Evolutionary conservation across 2,797 vertebrate species (phyloP).

Genomic region (Muscicapa striata): DNA sequence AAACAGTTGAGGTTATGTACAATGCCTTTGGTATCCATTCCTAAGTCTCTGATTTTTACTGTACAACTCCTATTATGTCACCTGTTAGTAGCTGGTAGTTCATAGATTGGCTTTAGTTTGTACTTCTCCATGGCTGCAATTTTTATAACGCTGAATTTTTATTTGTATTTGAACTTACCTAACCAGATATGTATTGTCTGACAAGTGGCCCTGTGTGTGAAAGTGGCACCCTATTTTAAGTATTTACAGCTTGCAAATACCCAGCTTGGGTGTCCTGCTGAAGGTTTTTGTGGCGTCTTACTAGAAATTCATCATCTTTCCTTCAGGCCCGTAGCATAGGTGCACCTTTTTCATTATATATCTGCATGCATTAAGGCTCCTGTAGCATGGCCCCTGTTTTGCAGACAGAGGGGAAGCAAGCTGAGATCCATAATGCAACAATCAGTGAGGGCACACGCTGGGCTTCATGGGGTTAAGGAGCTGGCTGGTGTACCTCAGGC

Average conservation of each 20-base stretch:
- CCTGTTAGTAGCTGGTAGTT: neutral
- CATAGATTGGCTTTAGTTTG: neutral
- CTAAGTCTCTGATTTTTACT: neutral
- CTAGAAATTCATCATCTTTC: neutral
- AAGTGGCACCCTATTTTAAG: neutral
- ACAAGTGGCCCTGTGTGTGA: neutral
- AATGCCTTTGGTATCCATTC: neutral
- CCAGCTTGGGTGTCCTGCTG: neutral
- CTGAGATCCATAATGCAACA: accelerated
- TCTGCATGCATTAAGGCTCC: neutral
- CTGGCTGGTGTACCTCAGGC: neutral
- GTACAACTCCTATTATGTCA: neutral
- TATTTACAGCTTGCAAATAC: neutral
- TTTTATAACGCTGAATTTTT: neutral
- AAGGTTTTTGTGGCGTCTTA: neutral
- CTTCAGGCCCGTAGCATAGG: neutral
- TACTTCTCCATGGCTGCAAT: neutral
- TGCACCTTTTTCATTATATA: neutral
- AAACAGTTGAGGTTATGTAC: neutral
- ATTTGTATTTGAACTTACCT: neutral
- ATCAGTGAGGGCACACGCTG: accelerated
- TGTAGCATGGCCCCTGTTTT: neutral
- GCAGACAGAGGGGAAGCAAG: neutral
- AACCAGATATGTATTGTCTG: neutral
- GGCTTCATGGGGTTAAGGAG: neutral